These are phyloP conservation scores for Idaea straminata DNA, from an alignment of 2,888 invertebrate species.

Conservation along the genomic window DNA sequence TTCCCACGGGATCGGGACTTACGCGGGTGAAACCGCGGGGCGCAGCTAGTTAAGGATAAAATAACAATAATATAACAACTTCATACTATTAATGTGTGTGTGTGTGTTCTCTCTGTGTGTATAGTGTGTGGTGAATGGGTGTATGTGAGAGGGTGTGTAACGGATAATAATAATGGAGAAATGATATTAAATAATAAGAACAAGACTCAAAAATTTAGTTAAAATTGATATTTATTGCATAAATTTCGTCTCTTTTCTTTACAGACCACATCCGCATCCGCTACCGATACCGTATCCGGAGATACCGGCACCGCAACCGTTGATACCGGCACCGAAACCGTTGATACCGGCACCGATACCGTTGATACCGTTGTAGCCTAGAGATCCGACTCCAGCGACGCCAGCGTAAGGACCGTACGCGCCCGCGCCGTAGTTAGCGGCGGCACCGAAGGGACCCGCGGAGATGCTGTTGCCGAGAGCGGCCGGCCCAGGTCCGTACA, in stretches of 20 bases:
- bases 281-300: background rate
- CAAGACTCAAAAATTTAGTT: too few relatives aligned
- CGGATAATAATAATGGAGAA: too few relatives aligned
- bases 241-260: background rate
- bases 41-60: too few relatives aligned
- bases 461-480: constrained; percentile 1
- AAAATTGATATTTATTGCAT: background rate
- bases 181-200: too few relatives aligned
- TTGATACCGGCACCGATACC: background rate
- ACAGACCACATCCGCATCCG: background rate
- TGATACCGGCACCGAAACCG: background rate
- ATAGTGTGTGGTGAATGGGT: too few relatives aligned
- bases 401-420: background rate
- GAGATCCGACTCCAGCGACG: background rate
- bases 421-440: background rate
- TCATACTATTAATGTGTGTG: too few relatives aligned
- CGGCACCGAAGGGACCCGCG: constrained; percentile 6
- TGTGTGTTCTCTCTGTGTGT: too few relatives aligned
- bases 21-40: too few relatives aligned
- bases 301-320: background rate
- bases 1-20: too few relatives aligned
- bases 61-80: too few relatives aligned
- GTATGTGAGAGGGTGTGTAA: too few relatives aligned
- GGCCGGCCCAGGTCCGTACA: constrained; percentile 6
- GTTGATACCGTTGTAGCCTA: too few relatives aligned